A percentile compares a stretch with the other conserved stretches of the same genome.
Conservation (phyloP, 1,140 invertebrate species). For the Drosophila parvula region DNA sequence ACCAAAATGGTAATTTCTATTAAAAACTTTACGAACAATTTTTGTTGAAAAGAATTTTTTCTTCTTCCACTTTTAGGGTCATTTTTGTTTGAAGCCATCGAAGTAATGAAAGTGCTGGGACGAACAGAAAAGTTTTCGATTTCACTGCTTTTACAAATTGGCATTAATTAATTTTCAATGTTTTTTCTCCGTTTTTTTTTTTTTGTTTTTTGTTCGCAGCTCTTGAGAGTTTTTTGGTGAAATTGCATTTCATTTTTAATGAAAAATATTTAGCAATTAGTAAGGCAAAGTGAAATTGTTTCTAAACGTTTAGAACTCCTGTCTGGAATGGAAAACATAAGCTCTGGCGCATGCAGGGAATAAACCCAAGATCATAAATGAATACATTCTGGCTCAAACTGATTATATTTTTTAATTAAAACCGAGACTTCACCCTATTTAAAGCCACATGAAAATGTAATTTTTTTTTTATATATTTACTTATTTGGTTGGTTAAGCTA, state of each 20-base stretch:
- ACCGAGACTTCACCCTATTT: constrained; percentile 11
- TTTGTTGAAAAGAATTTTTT: constrained; percentile 67
- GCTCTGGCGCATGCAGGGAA: neutral
- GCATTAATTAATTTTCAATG: constrained; percentile 80
- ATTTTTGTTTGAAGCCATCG: constrained; percentile 66
- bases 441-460: constrained; percentile 15
- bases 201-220: constrained; percentile 9
- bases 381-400: neutral
- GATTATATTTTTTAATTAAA: constrained; percentile 67
- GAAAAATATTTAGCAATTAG: constrained; percentile 59
- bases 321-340: neutral
- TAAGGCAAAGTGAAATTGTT: constrained; percentile 7
- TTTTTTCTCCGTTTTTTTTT: constrained; percentile 41
- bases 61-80: constrained; percentile 46
- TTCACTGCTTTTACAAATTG: constrained; percentile 78
- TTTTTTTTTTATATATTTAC: constrained; percentile 24
- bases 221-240: constrained; percentile 37
- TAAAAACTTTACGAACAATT: constrained; percentile 73
- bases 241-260: constrained; percentile 55
- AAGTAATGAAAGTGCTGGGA: constrained; percentile 66
- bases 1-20: constrained; percentile 81
- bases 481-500: constrained; percentile 33
- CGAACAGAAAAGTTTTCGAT: constrained; percentile 73
- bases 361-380: neutral
- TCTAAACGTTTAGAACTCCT: neutral